Conservation (phyloP, 2,113 vertebrate genomes). For the Emydura subglobosa region DNA sequence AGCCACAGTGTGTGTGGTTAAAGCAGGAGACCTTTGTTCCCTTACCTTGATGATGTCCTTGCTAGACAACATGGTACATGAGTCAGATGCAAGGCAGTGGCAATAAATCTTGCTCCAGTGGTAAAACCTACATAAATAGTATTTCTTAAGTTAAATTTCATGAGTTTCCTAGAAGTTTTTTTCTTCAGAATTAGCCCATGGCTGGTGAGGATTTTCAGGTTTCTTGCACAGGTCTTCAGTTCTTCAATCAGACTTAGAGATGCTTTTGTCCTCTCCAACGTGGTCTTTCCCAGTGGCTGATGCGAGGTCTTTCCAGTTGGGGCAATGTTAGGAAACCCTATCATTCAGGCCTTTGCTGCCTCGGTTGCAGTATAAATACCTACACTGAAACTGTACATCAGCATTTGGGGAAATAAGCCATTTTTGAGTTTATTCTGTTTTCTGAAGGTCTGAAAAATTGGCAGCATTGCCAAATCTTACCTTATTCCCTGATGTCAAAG, state of each 20-base stretch:
- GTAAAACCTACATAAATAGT: background rate
- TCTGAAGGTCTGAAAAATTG: background rate
- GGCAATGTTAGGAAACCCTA: background rate
- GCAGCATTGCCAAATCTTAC: too few species aligned
- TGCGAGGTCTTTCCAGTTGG: background rate
- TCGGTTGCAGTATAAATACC: background rate
- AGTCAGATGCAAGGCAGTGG: background rate
- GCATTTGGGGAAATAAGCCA: background rate
- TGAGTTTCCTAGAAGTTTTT: fast-evolving
- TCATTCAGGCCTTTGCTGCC: background rate
- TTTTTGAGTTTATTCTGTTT: background rate
- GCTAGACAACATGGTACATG: fast-evolving
- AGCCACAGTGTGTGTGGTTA: fast-evolving
- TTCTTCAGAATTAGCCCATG: fast-evolving
- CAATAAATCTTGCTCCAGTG: fast-evolving
- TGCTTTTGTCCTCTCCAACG: background rate
- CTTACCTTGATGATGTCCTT: background rate
- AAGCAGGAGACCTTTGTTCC: background rate
- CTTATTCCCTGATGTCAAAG: background rate
- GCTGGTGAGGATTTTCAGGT: background rate
- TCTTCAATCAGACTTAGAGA: background rate
- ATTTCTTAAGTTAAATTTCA: background rate
- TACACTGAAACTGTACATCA: background rate
- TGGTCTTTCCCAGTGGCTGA: background rate
- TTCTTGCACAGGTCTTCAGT: fast-evolving